A percentile compares a stretch with the other conserved stretches of the same genome.
Conservation (phyloP, 1,140 invertebrate genomes). For the Leptinotarsa texana region DNA sequence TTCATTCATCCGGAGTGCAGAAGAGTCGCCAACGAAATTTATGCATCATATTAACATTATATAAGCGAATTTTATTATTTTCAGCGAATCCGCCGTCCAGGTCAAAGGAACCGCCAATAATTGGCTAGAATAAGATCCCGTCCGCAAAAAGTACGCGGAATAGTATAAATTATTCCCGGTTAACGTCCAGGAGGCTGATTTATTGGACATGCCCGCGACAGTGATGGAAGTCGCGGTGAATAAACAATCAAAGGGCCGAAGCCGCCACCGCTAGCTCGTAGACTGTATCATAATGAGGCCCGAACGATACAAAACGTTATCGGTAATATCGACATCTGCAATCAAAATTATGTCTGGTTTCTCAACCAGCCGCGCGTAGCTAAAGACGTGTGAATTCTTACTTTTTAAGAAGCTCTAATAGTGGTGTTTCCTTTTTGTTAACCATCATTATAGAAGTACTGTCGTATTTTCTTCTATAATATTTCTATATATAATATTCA, state of each 20-base stretch:
- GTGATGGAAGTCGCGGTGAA: conserved; percentile 51
- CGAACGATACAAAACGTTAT: conserved; percentile 39
- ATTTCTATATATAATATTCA: no score
- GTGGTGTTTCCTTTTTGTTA: no score
- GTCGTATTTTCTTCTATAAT: no score
- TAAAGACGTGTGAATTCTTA: neutral
- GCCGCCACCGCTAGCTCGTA: conserved; percentile 33
- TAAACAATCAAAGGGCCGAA: conserved; percentile 49
- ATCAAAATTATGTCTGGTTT: conserved; percentile 33
- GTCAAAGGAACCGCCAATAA: conserved; percentile 45
- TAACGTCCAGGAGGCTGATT: conserved; percentile 44
- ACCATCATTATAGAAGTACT: no score
- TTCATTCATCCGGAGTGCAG: conserved; percentile 13
- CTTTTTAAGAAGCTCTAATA: neutral
- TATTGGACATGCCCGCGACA: conserved; percentile 47
- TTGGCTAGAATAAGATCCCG: conserved; percentile 41
- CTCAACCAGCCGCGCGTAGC: neutral
- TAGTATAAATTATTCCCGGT: conserved; percentile 46
- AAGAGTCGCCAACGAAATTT: neutral
- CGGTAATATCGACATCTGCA: conserved; percentile 41
- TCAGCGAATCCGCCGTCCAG: conserved; percentile 28
- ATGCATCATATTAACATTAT: conserved; percentile 26
- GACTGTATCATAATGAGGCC: conserved; percentile 42
- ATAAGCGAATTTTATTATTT: conserved; percentile 33
- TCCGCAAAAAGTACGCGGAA: conserved; percentile 41